phyloP scores from a whole-genome alignment of 1,140 invertebrate species.

The Heliconius melpomene region DNA sequence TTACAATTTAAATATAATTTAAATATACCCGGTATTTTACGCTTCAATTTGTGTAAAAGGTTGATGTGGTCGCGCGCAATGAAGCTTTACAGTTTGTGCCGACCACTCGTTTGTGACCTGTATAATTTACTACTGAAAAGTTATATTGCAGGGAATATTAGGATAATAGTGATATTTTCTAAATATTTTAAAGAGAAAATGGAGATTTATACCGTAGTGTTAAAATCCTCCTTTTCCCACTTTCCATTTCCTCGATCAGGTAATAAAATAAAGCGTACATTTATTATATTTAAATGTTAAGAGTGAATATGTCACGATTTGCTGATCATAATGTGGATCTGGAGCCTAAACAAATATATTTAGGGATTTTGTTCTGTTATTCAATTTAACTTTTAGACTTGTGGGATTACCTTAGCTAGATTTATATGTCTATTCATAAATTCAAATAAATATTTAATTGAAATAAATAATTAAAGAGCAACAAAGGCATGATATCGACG shows the following conservation, averaged over 20 bases:
- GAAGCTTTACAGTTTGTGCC: constrained; percentile 2
- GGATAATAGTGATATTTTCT: too few relatives aligned
- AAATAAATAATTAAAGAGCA: too few relatives aligned
- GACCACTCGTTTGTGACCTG: constrained; percentile 3
- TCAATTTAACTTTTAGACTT: neutral
- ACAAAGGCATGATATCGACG: too few relatives aligned
- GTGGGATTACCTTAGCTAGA: too few relatives aligned
- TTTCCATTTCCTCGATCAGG: neutral
- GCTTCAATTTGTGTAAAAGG: constrained; percentile 1
- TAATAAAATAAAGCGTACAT: too few relatives aligned
- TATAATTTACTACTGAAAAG: neutral
- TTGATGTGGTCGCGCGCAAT: constrained; percentile 2
- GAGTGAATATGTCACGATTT: neutral
- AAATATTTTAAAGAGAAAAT: too few relatives aligned
- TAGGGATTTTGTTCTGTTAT: neutral
- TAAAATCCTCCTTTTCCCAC: too few relatives aligned
- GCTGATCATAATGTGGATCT: neutral
- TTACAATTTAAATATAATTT: neutral
- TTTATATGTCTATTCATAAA: too few relatives aligned
- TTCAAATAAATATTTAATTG: too few relatives aligned
- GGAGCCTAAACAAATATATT: neutral
- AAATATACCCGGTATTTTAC: neutral
- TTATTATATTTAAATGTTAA: neutral
- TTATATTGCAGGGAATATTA: too few relatives aligned
- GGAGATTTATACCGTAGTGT: too few relatives aligned